Base-by-base conservation (phyloP, 2,888 invertebrate species). In the Nyleta sp. region DNA sequence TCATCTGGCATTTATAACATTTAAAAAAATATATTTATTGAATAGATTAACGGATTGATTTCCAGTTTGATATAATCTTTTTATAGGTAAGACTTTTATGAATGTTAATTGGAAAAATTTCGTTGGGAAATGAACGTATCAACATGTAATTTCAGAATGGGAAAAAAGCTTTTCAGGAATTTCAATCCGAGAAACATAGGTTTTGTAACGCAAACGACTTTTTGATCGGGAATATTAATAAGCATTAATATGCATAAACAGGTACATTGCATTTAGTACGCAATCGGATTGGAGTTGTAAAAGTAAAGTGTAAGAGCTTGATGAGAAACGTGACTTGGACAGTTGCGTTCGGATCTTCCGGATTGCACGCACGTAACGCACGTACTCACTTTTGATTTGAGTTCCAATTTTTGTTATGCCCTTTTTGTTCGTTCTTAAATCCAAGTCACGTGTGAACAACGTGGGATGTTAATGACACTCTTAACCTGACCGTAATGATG, bases 291-390 rank as follows among this genome's bases (percentile, higher is more conserved):
- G 4, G 3, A n/a, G 20, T 57, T 10, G 42, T 42, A 70, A 50
- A 75, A 31, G 33, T 59, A 53, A 50, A 50, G 11, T n/a, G n/a
- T n/a, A n/a, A n/a, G 11, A 76, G 50, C 33, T 55, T 50, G 13
- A 57, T 52, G 38, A 53, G 33, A 52, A 57, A 71, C 65, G 65
- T 68, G 68, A 68, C 62, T 62, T 68, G 57, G 70, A 65, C 22
- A 35, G 13, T 3, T 24, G 33, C 2, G 8, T 5, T 10, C 33
- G 24, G 46, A 15, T 31, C 31, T 60, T 42, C 40, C 13, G 15
- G 38, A 22, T 35, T 42, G n/a, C 20, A 15, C 42, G 38, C 33
- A 18, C 24, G 50, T 38, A 15, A 15, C 42, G 38, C 33, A 18
- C 24, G 50, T 38, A 15, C 22, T 70, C 13, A 50, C 50, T 44